Evolutionary conservation across 2,113 vertebrate genomes (phyloP), one percentile per base, ranked within the genome.

Genomic region (Conger conger): DNA sequence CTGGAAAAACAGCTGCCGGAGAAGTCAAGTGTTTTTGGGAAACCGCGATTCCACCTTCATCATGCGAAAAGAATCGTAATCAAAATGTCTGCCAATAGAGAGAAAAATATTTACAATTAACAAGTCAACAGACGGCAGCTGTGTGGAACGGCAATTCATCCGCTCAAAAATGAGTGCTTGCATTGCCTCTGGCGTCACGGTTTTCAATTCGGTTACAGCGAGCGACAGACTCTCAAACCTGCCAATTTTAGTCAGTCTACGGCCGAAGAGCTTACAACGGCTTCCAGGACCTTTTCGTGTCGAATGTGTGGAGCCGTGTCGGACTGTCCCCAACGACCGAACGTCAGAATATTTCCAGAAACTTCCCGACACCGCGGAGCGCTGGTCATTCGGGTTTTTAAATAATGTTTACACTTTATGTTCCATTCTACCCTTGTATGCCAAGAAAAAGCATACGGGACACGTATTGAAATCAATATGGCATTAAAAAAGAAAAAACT

Each of bases 381-480:
- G 1, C 30, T 27, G 33, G 42, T 79, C 68, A 27, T 73, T 33
- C 33, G 68, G 68, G 68, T 73, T 73, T 73, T 73, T n/a, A 73
- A 73, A 73, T 73, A 33, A 33, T 93, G 91, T 93, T 93, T 93
- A 92, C 90, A 90, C 91, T 90, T 91, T 91, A 93, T 89, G 91
- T 91, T 89, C 92, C 89, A 88, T 93, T 92, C 91, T 92, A 91
- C 92, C 86, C 89, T 88, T 88, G 89, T 86, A 91, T 92, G 92
- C 88, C 40, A 50, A 50, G 63, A 35, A 40, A 76, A 90, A 94
- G 92, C 92, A 91, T 89, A 92, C 89, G 90, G 88, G 89, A 83
- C 85, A 35, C 87, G 83, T 89, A 89, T 85, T 89, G 89, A 91
- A 91, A 94, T 94, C 92, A 93, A 94, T 94, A 94, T 85, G 81